A percentile compares a stretch with the other conserved stretches of the same genome.
phyloP scores from a whole-genome alignment of 2,888 invertebrate species.

The Drosophila mimetica region DNA sequence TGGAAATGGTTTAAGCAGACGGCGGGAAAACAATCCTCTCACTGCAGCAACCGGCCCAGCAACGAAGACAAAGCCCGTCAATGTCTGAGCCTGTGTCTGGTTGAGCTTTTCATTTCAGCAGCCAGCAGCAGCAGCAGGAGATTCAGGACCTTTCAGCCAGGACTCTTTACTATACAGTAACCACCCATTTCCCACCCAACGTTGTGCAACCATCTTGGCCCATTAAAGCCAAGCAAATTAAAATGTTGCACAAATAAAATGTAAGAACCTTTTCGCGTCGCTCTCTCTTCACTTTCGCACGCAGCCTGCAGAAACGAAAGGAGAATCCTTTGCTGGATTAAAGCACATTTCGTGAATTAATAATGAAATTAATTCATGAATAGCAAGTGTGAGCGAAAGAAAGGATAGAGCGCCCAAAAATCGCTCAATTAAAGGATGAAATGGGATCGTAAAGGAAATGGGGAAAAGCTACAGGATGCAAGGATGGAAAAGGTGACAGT shows the following conservation, averaged over 20 bases:
- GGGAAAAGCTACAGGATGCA: not conserved
- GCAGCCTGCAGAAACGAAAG: not conserved
- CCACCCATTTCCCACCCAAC: not conserved
- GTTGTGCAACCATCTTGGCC: conserved; percentile 10
- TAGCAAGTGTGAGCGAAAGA: conserved; percentile 7
- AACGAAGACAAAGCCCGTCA: conserved; percentile 28
- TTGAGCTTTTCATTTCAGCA: conserved; percentile 38
- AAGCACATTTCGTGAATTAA: conserved; percentile 57
- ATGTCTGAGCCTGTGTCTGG: conserved; percentile 23
- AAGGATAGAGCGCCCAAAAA: not conserved
- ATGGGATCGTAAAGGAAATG: not conserved
- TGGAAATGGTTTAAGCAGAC: not conserved
- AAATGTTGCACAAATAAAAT: conserved; percentile 66
- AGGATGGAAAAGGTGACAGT: not conserved
- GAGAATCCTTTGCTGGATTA: conserved; percentile 26
- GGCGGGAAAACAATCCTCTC: not conserved
- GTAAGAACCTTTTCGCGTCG: conserved; percentile 52
- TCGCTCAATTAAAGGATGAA: conserved; percentile 2
- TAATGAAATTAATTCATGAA: conserved; percentile 56
- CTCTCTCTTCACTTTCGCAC: not conserved
- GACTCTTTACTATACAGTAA: not conserved
- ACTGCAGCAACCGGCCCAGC: not conserved
- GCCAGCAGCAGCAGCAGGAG: conserved; percentile 5
- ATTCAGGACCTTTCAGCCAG: conserved; percentile 2
- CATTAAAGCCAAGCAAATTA: conserved; percentile 58